These are phyloP conservation scores for Acyrthosiphon pisum DNA, from an alignment of 1,140 invertebrate genomes.

Conservation along the genomic window DNA sequence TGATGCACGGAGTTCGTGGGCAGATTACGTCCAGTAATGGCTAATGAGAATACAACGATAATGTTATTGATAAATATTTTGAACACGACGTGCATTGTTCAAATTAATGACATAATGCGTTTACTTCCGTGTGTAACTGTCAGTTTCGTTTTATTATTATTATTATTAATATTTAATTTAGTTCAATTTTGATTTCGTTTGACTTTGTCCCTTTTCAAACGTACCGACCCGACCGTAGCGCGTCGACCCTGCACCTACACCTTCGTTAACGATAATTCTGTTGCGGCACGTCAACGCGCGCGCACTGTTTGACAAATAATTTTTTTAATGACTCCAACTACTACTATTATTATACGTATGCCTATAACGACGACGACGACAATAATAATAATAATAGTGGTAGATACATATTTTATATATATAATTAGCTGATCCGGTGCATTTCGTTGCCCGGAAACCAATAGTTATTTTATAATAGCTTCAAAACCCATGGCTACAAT, in stretches of 20 bases:
- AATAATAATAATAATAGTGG: background rate
- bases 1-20: conserved; percentile 24
- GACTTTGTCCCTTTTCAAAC: background rate
- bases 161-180: background rate
- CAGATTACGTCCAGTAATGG: background rate
- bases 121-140: background rate
- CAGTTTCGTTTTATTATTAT: background rate
- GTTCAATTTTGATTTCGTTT: background rate
- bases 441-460: too few relatives aligned
- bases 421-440: too few relatives aligned
- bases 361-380: background rate
- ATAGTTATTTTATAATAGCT: too few relatives aligned
- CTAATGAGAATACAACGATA: background rate
- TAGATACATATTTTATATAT: background rate
- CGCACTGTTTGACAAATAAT: background rate
- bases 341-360: background rate
- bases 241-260: background rate
- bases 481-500: too few relatives aligned
- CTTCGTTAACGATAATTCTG: background rate
- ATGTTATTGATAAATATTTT: background rate
- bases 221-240: background rate
- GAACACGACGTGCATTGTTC: background rate
- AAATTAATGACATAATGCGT: background rate
- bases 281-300: background rate
- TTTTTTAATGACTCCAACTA: background rate